Base-by-base conservation (phyloP, 2,113 vertebrate genomes). In the Neolamprologus cancellatus region DNA sequence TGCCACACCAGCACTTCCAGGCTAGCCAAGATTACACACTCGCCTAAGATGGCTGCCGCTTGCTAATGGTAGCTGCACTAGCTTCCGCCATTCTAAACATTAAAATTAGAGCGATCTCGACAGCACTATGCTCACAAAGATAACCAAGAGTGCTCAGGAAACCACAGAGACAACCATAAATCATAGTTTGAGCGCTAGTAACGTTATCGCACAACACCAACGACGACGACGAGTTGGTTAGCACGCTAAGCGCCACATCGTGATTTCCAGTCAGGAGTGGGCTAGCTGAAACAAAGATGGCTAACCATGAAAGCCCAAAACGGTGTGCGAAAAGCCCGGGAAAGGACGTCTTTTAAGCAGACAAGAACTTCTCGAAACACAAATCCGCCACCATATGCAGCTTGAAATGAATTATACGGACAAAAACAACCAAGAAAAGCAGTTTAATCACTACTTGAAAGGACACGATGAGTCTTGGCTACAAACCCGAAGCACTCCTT, bases 41-140 rank as follows among this genome's bases (percentile, higher is more conserved):
- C 88, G 92, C 90, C 84, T 96, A 97, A 97, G 94, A 97, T 97
- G 96, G 96, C 96, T 96, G 96, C 96, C 95, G 78, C 87, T 55
- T 88, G 94, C 93, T 93, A 91, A 86, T 82, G 78, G 88, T 92
- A 93, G 91, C 91, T 25, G 9, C 4, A 50, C 78, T 95, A 96
- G 96, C 96, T 95, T 96, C 95, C 96, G 96, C 95, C 95, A 95
- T 95, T 91, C 90, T 83, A 54, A 84, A 92, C 79, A 87, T 74
- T 81, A 83, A 92, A 66, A 90, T 74, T 69, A 50, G 32, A 66
- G 74, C 79, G 52, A n/a, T 11, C 78, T 61, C 48, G 15, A 36
- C 28, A 76, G 52, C 13, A 11, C 5, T 8, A n/a, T 1, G 17
- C 10, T 17, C 46, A 41, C 3, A 32, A 64, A 30, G 10, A n/a